phyloP scores from a whole-genome alignment of 1,140 invertebrate species.

The Harpegnathos saltator region DNA sequence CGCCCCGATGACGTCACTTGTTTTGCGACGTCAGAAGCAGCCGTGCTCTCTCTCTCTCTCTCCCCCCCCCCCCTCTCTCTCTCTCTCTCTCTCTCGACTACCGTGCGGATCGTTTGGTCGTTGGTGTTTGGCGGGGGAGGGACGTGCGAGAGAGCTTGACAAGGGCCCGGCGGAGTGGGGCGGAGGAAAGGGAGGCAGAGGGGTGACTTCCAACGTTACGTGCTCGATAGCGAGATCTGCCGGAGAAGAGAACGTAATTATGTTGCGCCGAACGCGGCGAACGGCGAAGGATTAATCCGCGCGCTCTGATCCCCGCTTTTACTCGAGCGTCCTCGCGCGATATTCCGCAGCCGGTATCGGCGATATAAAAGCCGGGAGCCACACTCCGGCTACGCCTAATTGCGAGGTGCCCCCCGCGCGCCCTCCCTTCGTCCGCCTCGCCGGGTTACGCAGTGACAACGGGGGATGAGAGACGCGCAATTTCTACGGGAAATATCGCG shows the following conservation, averaged over 20 bases:
- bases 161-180: no score
- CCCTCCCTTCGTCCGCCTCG: background rate
- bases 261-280: background rate
- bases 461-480: background rate
- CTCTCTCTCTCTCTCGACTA: no score
- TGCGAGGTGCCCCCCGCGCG: background rate
- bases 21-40: no score
- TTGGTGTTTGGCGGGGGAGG: no score
- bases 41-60: no score
- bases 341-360: background rate
- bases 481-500: slow-evolving; percentile 2
- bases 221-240: no score
- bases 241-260: background rate
- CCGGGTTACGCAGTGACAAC: background rate
- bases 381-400: slow-evolving; percentile 6
- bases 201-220: no score
- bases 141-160: no score
- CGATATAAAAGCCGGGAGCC: background rate
- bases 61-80: no score
- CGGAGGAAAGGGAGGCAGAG: no score
- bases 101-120: no score
- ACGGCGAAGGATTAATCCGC: background rate
- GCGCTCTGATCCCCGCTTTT: background rate
- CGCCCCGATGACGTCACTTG: no score
- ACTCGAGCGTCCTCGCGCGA: background rate